Percentiles rank a stretch among this genome's conserved stretches.
Conservation (phyloP, 1,140 invertebrate genomes). For the Lucilia cuprina region DNA sequence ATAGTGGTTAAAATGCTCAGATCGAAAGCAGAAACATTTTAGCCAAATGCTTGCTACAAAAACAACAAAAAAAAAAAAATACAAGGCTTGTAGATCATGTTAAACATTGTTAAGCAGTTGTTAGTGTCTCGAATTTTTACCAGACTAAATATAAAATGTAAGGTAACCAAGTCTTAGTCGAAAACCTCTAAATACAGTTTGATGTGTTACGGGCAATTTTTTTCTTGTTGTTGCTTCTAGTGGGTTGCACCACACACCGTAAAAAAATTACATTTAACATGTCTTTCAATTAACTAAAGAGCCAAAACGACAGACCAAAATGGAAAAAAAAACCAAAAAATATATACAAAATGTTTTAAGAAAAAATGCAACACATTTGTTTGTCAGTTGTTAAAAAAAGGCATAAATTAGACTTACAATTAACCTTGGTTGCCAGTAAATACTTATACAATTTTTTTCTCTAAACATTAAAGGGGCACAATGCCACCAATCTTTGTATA, state of each 20-base stretch:
- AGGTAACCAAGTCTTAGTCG: no score
- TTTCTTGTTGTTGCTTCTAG: not conserved
- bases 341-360: not conserved
- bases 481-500: no score
- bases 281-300: constrained; percentile 6
- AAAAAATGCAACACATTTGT: not conserved
- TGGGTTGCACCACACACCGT: not conserved
- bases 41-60: not conserved
- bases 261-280: not conserved
- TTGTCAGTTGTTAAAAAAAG: not conserved
- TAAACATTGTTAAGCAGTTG: constrained; percentile 12
- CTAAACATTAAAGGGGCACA: no score
- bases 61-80: not conserved
- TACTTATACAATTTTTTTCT: no score
- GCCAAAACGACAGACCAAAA: not conserved
- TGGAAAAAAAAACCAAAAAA: not conserved
- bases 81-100: constrained; percentile 2
- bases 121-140: not conserved
- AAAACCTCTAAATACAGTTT: not conserved
- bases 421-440: not conserved
- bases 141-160: no score
- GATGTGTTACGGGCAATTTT: not conserved
- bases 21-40: not conserved
- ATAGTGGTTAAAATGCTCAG: not conserved
- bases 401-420: constrained; percentile 15